These are phyloP conservation scores for Delphinapterus leucas DNA, from an alignment of 2,113 vertebrate species.

Conservation along the genomic window DNA sequence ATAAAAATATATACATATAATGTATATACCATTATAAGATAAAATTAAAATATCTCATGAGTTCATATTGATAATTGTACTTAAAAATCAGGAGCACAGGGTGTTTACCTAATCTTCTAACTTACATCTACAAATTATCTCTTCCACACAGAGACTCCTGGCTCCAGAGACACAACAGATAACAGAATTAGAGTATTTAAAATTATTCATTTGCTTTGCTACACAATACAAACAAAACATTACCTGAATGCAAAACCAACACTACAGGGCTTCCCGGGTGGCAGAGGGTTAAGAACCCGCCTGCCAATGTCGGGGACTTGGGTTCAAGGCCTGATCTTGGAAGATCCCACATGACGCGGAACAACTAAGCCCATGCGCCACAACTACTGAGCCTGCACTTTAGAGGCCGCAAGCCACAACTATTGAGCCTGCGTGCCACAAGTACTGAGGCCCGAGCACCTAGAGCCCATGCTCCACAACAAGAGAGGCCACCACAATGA, in stretches of 20 bases:
- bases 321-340: too few relatives aligned
- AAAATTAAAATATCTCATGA: slow-evolving; percentile 36
- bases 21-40: slow-evolving; percentile 41
- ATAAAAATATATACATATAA: slow-evolving; percentile 1
- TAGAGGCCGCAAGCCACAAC: too few relatives aligned
- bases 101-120: background rate
- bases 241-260: slow-evolving; percentile 3
- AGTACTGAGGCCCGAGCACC: too few relatives aligned
- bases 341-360: too few relatives aligned
- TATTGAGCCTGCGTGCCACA: too few relatives aligned
- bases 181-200: slow-evolving; percentile 16
- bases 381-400: too few relatives aligned
- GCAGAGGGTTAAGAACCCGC: too few relatives aligned
- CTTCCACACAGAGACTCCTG: background rate
- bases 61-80: background rate
- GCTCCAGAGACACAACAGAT: background rate
- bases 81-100: slow-evolving; percentile 29
- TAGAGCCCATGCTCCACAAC: too few relatives aligned
- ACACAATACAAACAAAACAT: background rate
- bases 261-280: background rate
- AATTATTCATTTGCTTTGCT: slow-evolving; percentile 38
- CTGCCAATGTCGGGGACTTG: too few relatives aligned
- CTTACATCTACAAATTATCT: slow-evolving; percentile 10
- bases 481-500: too few relatives aligned
- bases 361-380: too few relatives aligned